Evolutionary conservation across 2,888 invertebrate genomes (phyloP).

Genomic region (Pomacea canaliculata): DNA sequence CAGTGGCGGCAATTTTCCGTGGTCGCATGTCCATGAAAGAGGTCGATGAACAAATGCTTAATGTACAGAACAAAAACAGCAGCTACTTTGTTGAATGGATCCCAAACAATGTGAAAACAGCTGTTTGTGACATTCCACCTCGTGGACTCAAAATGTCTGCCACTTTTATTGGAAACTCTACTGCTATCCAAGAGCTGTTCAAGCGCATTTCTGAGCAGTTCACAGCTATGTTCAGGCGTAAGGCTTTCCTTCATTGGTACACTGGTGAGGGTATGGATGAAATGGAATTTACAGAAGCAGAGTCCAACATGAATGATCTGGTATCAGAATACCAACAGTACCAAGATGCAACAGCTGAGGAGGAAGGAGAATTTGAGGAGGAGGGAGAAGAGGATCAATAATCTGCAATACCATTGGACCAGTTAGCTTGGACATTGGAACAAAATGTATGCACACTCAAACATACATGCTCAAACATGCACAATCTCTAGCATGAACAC

Average conservation of each 20-base stretch:
- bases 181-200: constrained; percentile 62
- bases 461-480: too few relatives aligned
- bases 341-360: constrained; percentile 74
- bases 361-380: constrained; percentile 79
- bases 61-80: constrained; percentile 74
- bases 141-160: constrained; percentile 81
- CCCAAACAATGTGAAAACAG: constrained; percentile 75
- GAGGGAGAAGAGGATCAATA: constrained; percentile 71
- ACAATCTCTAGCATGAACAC: too few relatives aligned
- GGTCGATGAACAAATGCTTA: constrained; percentile 86
- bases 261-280: constrained; percentile 94
- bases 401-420: too few relatives aligned
- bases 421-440: too few relatives aligned
- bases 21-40: constrained; percentile 72
- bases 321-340: constrained; percentile 57
- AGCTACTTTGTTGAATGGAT: constrained; percentile 65
- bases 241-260: constrained; percentile 98
- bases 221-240: constrained; percentile 91
- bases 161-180: constrained; percentile 82
- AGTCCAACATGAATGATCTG: constrained; percentile 87
- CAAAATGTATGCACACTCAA: too few relatives aligned
- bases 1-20: constrained; percentile 65
- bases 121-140: constrained; percentile 93
- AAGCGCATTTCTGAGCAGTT: constrained; percentile 63
- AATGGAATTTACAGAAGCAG: constrained; percentile 95